Conservation (phyloP, 2,888 invertebrate species). For the Formica aserva region DNA sequence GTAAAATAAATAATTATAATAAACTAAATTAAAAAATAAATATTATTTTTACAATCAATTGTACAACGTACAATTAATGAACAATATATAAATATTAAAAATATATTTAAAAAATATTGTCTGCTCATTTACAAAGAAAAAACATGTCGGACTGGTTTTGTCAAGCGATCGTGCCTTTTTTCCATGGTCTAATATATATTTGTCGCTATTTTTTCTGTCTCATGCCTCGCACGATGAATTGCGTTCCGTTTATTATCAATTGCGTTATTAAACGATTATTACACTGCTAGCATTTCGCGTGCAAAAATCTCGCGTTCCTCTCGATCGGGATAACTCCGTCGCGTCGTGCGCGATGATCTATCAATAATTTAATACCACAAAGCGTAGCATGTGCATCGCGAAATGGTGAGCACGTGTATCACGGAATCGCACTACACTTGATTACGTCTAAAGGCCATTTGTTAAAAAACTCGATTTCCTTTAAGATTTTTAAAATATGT, state of each 20-base stretch:
- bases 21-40: too few relatives aligned
- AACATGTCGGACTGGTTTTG: background rate
- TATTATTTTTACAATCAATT: too few relatives aligned
- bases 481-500: background rate
- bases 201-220: too few relatives aligned
- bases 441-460: background rate
- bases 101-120: too few relatives aligned
- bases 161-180: background rate
- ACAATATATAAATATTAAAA: too few relatives aligned
- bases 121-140: background rate
- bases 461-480: too few relatives aligned
- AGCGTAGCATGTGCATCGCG: background rate
- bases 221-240: background rate
- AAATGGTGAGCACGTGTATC: background rate
- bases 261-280: background rate
- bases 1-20: too few relatives aligned
- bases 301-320: background rate
- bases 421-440: background rate
- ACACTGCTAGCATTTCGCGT: background rate
- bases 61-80: too few relatives aligned
- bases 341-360: background rate
- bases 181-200: background rate
- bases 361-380: conserved; percentile 9
- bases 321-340: background rate
- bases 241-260: background rate